Percentiles rank a stretch among this genome's conserved stretches.
Evolutionary conservation across 2,888 invertebrate genomes (phyloP).

Genomic region (Meandrusa payeni): DNA sequence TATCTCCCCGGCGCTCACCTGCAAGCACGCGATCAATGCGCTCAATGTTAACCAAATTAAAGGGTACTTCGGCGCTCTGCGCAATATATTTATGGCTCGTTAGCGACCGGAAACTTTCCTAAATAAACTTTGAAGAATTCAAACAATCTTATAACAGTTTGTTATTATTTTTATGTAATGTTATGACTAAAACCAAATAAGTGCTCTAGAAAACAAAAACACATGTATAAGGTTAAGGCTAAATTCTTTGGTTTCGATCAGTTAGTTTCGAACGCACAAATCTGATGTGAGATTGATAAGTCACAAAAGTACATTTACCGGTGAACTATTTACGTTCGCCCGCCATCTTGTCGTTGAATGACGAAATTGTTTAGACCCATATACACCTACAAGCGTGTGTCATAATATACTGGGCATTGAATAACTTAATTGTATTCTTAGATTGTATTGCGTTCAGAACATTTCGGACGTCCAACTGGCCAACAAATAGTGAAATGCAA

Average conservation of each 20-base stretch:
- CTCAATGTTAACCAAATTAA: constrained; percentile 62
- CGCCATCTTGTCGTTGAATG: constrained; percentile 73
- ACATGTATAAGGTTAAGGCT: too few species aligned
- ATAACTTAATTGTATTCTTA: constrained; percentile 1
- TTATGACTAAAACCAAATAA: too few species aligned
- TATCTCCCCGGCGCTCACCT: constrained; percentile 77
- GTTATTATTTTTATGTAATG: too few species aligned
- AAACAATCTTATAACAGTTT: too few species aligned
- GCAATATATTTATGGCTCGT: too few species aligned
- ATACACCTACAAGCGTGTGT: constrained; percentile 29
- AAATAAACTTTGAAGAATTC: too few species aligned
- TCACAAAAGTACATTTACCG: constrained; percentile 55
- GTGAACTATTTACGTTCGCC: constrained; percentile 61
- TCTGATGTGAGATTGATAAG: constrained; percentile 56
- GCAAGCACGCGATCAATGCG: constrained; percentile 73
- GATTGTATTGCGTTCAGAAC: background rate
- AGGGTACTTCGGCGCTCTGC: constrained; percentile 43
- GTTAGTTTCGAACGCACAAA: constrained; percentile 36
- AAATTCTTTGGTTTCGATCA: background rate
- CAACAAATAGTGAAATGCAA: background rate
- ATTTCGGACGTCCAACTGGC: background rate
- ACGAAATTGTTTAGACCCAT: constrained; percentile 49
- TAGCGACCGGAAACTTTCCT: background rate
- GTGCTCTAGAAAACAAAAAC: too few species aligned
- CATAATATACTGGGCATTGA: constrained; percentile 14